A percentile compares a stretch with the other conserved stretches of the same genome.
Evolutionary conservation across 2,797 vertebrate species (phyloP).

Genomic region (Pagetopsis macropterus): DNA sequence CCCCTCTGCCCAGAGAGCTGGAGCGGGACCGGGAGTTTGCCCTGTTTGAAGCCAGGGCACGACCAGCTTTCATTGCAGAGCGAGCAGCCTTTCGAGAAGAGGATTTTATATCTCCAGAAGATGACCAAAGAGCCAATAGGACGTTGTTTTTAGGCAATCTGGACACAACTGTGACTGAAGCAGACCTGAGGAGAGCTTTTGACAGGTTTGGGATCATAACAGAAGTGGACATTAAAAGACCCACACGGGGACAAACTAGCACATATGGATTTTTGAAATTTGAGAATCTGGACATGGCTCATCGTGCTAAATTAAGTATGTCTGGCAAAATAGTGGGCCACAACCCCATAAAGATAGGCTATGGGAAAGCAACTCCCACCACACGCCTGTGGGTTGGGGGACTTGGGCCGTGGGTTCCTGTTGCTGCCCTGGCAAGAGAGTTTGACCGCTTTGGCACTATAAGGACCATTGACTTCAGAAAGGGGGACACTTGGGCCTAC

Average conservation of each 20-base stretch:
- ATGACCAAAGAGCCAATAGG: conserved; percentile 96
- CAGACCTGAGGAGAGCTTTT: conserved; percentile 92
- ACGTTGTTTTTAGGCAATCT: conserved; percentile 97
- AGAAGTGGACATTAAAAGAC: conserved; percentile 96
- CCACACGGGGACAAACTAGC: conserved; percentile 91
- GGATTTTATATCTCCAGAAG: conserved; percentile 95
- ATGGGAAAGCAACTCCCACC: conserved; percentile 96
- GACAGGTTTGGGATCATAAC: conserved; percentile 97
- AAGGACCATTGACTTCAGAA: conserved; percentile 96
- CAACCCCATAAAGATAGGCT: conserved; percentile 97
- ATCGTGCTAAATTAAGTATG: conserved; percentile 96
- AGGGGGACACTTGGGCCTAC: conserved; percentile 98
- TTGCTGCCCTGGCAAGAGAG: conserved; percentile 94
- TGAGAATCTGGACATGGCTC: conserved; percentile 99
- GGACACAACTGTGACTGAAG: conserved; percentile 94
- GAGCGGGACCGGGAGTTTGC: conserved; percentile 92
- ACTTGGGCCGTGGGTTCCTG: conserved; percentile 95
- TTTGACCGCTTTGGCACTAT: conserved; percentile 99
- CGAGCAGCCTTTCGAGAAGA: conserved; percentile 91
- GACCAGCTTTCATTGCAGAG: conserved; percentile 90
- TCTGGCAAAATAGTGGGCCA: conserved; percentile 95
- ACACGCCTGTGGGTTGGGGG: conserved; percentile 98
- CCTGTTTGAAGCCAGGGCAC: conserved; percentile 91
- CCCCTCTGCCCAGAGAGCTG: conserved; percentile 92
- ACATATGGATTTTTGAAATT: conserved; percentile 98